Evolutionary conservation across 2,113 vertebrate genomes (phyloP).

Genomic region (Vireo altiloquus): DNA sequence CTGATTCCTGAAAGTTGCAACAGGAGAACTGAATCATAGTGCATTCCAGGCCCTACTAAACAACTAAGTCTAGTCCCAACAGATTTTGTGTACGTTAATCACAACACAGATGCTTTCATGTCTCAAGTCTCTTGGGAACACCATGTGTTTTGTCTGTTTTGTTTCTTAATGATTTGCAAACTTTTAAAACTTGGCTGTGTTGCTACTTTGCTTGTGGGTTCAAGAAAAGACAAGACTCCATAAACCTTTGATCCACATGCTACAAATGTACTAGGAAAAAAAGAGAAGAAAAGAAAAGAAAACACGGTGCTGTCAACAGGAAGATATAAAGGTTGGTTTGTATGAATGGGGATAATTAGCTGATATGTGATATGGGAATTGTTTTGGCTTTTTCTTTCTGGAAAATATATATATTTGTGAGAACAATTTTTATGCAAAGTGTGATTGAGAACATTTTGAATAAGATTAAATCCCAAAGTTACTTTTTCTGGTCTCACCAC

Average conservation of each 20-base stretch:
- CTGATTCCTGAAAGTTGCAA: not conserved
- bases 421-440: not conserved
- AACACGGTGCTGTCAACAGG: not conserved
- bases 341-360: slow-evolving; percentile 25
- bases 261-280: not conserved
- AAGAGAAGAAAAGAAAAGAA: not conserved
- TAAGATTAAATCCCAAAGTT: not conserved
- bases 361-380: slow-evolving; percentile 11
- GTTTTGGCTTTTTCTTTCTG: not conserved
- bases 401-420: not conserved
- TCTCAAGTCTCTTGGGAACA: slow-evolving; percentile 1
- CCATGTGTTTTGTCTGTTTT: slow-evolving; percentile 8
- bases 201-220: slow-evolving; percentile 11
- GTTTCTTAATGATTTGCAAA: slow-evolving; percentile 41
- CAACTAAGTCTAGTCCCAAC: not conserved
- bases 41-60: not conserved
- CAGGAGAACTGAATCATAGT: not conserved
- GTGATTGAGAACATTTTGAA: not conserved
- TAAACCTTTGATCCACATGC: slow-evolving; percentile 2
- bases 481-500: not conserved
- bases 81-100: not conserved
- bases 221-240: slow-evolving; percentile 16
- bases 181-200: not conserved
- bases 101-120: slow-evolving; percentile 29
- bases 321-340: not conserved